Evolutionary conservation across 2,113 vertebrate species (phyloP).

Genomic region (Engraulis encrasicolus): DNA sequence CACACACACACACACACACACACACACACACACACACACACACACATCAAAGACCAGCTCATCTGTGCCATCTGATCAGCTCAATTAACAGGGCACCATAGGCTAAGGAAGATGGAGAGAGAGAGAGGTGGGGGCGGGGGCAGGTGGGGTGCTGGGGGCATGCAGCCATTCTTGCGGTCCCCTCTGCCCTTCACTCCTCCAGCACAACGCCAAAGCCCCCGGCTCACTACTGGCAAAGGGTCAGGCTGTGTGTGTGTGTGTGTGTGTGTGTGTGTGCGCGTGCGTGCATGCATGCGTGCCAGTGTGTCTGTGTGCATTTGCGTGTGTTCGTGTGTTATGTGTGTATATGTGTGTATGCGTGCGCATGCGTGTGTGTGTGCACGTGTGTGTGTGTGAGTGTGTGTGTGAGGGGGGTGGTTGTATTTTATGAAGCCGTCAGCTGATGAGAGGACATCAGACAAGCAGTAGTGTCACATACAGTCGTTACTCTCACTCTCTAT

Average conservation of each 20-base stretch:
- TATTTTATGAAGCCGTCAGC: constrained; percentile 98
- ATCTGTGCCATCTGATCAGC: constrained; percentile 92
- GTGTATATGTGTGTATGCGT: constrained; percentile 41
- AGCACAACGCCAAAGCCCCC: neutral
- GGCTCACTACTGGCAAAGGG: neutral
- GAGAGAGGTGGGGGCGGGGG: constrained; percentile 94
- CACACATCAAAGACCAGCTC: constrained; percentile 89
- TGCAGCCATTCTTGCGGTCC: constrained; percentile 86
- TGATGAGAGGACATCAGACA: constrained; percentile 78
- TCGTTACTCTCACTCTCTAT: no score
- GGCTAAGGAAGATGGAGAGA: constrained; percentile 86
- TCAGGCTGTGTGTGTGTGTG: constrained; percentile 4
- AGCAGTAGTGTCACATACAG: neutral
- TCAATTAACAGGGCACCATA: constrained; percentile 88
- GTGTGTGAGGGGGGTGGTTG: constrained; percentile 52
- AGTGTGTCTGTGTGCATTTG: constrained; percentile 39
- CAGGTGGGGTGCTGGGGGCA: no score
- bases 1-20: constrained; percentile 77
- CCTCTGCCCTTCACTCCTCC: neutral
- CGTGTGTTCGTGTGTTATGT: constrained; percentile 46
- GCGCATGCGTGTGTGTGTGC: neutral
- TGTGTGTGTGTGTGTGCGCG: constrained; percentile 24
- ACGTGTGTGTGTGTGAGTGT: constrained; percentile 44
- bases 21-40: constrained; percentile 67
- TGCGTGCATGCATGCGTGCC: no score